These are phyloP conservation scores for Mycogona germanica DNA, from an alignment of 2,888 invertebrate genomes.

Conservation along the genomic window DNA sequence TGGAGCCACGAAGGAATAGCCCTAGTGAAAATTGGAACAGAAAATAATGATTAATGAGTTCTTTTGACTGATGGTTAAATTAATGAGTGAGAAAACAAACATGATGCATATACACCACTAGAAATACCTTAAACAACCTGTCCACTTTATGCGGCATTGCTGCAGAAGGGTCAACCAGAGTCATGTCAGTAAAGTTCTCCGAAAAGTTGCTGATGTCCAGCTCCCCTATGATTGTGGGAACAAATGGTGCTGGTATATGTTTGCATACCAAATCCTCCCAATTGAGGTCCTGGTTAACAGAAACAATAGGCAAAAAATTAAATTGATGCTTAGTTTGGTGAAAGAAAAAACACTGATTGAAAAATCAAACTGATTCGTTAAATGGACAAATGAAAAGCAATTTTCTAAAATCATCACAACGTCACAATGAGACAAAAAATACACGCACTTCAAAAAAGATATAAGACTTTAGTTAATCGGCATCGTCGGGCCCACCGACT, in stretches of 20 bases:
- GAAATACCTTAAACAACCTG: conserved; percentile 81
- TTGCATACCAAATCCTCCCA: conserved; percentile 72
- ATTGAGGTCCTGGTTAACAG: conserved; percentile 54
- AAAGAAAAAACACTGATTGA: too few relatives aligned
- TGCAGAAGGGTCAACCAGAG: conserved; percentile 82
- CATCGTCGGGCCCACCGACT: conserved; percentile 72
- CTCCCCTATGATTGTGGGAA: conserved; percentile 70
- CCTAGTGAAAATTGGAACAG: conserved; percentile 38
- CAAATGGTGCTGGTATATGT: conserved; percentile 72
- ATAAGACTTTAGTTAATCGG: conserved; percentile 79
- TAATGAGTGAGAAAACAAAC: too few relatives aligned
- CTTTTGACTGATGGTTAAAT: too few relatives aligned
- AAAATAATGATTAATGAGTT: neutral
- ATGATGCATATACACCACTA: too few relatives aligned
- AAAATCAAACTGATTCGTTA: too few relatives aligned
- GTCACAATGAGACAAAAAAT: neutral
- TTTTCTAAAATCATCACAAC: too few relatives aligned
- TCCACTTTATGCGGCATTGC: conserved; percentile 72
- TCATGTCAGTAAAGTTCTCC: conserved; percentile 89
- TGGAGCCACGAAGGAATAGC: conserved; percentile 92
- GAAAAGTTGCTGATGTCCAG: conserved; percentile 93
- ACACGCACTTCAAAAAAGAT: conserved; percentile 61
- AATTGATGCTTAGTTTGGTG: too few relatives aligned
- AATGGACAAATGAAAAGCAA: too few relatives aligned
- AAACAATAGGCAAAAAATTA: too few relatives aligned